Conservation (phyloP, 2,113 vertebrate genomes). For the Dendrocopos noguchii region DNA sequence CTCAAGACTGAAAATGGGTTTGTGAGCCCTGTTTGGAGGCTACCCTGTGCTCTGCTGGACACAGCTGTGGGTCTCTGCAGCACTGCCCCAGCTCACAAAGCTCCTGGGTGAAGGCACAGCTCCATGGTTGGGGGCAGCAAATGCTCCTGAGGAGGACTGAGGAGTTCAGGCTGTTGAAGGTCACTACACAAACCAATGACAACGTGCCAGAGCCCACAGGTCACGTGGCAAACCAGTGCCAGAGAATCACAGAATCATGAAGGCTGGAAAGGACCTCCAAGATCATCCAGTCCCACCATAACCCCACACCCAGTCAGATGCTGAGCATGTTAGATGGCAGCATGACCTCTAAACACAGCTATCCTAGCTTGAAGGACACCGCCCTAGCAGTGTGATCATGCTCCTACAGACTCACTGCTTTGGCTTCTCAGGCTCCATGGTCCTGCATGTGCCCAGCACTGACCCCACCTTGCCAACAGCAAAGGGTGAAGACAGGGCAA, state of each 20-base stretch:
- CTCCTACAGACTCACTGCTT: background rate
- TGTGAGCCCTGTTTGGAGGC: background rate
- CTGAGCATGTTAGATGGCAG: background rate
- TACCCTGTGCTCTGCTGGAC: background rate
- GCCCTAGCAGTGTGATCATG: too few species aligned
- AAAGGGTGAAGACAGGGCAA: background rate
- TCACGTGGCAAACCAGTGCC: background rate
- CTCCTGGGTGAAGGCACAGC: rapidly evolving
- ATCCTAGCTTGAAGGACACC: background rate
- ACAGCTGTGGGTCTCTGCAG: background rate
- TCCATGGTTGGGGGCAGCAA: background rate
- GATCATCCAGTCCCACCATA: too few species aligned
- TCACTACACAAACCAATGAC: background rate
- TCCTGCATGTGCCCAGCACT: background rate
- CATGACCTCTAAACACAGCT: background rate
- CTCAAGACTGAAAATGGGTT: background rate
- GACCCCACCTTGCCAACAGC: background rate
- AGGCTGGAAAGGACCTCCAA: too few species aligned
- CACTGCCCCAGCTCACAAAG: background rate
- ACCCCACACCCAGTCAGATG: background rate
- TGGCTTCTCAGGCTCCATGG: background rate
- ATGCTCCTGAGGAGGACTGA: background rate
- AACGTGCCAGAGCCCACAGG: background rate
- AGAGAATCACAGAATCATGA: too few species aligned
- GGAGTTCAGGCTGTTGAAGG: background rate